Percentiles rank a stretch among this genome's conserved stretches.
These are phyloP conservation scores for Palloptera scutellata DNA, from an alignment of 2,888 invertebrate species.

Conservation along the genomic window DNA sequence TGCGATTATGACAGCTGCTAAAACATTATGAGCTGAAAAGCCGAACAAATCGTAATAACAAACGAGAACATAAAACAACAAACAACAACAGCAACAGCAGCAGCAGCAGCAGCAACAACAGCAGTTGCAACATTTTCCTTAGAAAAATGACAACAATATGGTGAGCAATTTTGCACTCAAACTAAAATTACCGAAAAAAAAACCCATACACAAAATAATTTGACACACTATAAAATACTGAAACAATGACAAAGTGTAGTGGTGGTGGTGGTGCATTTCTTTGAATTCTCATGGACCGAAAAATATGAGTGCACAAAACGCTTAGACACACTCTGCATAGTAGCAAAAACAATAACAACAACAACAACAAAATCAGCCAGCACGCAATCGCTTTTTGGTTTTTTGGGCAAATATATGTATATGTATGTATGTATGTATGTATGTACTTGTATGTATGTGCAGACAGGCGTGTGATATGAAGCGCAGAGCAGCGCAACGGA, in stretches of 20 bases:
- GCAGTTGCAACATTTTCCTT: too few relatives aligned
- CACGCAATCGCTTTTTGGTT: not conserved
- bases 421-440: not conserved
- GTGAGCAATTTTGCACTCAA: too few relatives aligned
- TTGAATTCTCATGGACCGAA: too few relatives aligned
- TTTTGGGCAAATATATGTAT: not conserved
- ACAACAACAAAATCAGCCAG: constrained; percentile 1
- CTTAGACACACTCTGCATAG: too few relatives aligned
- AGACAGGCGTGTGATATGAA: not conserved
- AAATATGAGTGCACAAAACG: too few relatives aligned
- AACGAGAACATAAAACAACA: not conserved
- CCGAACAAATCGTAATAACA: not conserved
- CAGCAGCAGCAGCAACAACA: not conserved
- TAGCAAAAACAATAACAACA: not conserved
- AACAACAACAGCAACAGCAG: constrained; percentile 2
- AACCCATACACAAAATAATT: too few relatives aligned
- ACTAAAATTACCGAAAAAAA: too few relatives aligned
- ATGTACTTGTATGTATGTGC: not conserved
- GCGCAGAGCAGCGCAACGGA: not conserved
- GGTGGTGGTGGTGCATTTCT: too few relatives aligned
- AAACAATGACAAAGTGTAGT: too few relatives aligned
- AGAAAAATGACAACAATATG: too few relatives aligned
- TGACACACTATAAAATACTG: too few relatives aligned
- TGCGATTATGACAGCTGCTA: constrained; percentile 26
- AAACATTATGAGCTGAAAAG: constrained; percentile 18